Evolutionary conservation across 2,888 invertebrate species (phyloP).

Genomic region (Tachina grossa): DNA sequence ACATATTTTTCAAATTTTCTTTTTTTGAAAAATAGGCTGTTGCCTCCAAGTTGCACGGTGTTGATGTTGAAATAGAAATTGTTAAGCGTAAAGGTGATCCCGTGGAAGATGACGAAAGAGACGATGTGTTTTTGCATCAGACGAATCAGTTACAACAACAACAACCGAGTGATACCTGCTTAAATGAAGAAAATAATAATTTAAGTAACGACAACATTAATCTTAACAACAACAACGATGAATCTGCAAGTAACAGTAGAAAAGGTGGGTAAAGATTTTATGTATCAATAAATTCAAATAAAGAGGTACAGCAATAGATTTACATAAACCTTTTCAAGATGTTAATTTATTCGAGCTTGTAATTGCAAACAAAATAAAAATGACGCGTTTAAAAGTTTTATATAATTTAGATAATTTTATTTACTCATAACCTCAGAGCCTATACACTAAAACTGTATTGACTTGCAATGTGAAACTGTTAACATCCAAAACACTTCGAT

Average conservation of each 20-base stretch:
- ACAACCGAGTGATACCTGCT: conserved; percentile 61
- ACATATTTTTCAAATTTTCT: background rate
- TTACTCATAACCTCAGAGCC: too few species aligned
- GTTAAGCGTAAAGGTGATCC: conserved; percentile 92
- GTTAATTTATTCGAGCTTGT: too few species aligned
- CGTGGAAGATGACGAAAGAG: conserved; percentile 80
- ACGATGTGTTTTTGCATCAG: conserved; percentile 76
- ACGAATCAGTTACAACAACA: conserved; percentile 68
- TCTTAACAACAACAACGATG: conserved; percentile 76
- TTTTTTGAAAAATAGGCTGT: conserved; percentile 87
- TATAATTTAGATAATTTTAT: too few species aligned
- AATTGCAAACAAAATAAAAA: too few species aligned
- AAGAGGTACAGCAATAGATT: too few species aligned
- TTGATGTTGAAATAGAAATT: conserved; percentile 96
- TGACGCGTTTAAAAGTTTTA: too few species aligned
- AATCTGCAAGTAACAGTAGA: conserved; percentile 61
- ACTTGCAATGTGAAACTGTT: too few species aligned
- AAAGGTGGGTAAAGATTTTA: conserved; percentile 51
- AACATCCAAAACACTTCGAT: too few species aligned
- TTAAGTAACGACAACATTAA: conserved; percentile 69
- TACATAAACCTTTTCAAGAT: too few species aligned
- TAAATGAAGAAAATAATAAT: conserved; percentile 71
- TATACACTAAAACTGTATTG: too few species aligned
- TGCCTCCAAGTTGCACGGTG: conserved; percentile 95
- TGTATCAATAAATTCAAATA: too few species aligned